Conservation (phyloP, 2,113 vertebrate genomes). For the Chamaetylas fuelleborni region DNA sequence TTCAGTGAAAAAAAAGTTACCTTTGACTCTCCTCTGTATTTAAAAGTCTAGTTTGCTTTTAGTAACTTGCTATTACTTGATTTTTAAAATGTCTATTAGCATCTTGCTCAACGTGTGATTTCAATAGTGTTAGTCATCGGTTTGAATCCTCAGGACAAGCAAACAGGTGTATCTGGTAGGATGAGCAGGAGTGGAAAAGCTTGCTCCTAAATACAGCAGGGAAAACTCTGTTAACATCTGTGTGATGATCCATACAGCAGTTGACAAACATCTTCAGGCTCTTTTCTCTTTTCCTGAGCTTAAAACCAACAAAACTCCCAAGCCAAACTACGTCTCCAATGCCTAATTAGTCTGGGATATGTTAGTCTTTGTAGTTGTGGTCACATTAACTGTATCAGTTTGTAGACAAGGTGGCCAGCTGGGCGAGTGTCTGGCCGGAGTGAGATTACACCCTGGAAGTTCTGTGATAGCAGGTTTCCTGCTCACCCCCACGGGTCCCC, state of each 20-base stretch:
- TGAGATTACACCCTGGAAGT: neutral
- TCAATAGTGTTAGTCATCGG: conserved; percentile 36
- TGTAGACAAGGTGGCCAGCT: neutral
- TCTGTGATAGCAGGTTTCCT: neutral
- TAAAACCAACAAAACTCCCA: neutral
- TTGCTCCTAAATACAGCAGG: conserved; percentile 13
- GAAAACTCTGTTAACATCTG: neutral
- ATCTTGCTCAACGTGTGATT: conserved; percentile 53
- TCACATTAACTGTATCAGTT: neutral
- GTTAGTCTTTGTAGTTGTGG: neutral
- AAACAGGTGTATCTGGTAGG: conserved; percentile 62
- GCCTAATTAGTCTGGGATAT: neutral
- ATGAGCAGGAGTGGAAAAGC: conserved; percentile 55
- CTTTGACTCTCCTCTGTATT: neutral
- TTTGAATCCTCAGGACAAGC: conserved; percentile 9
- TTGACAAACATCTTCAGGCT: neutral
- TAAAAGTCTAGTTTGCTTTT: neutral
- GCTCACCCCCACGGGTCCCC: rapidly evolving
- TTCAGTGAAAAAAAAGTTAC: neutral
- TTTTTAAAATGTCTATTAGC: conserved; percentile 46
- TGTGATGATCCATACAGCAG: neutral
- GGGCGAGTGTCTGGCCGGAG: neutral
- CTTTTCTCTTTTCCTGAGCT: neutral
- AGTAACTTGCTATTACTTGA: conserved; percentile 48
- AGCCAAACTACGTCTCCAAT: neutral